Base-by-base conservation (phyloP, 2,888 invertebrate species). In the Ashinkailepas kermadecensis region DNA sequence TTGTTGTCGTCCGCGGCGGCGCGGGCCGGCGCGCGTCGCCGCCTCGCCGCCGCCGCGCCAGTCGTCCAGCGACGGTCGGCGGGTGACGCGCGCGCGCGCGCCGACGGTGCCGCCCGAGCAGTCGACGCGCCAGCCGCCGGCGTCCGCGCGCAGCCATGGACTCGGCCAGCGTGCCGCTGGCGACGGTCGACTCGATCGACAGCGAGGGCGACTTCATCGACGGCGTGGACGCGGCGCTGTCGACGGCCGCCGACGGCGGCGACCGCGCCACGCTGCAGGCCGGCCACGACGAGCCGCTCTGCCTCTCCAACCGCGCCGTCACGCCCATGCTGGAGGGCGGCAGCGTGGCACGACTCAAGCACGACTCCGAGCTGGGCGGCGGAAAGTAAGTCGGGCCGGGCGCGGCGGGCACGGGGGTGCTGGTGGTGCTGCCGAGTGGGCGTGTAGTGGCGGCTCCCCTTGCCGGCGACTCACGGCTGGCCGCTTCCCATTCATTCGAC, bases 111-210 rank as follows among this genome's bases (percentile, higher is more conserved):
- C 18, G 65, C 65, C 21, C 65, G 65, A 10, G 65, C 23, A 10
- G 65, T 3, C 23, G 65, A 23, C 23, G 65, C n/a, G 21, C n/a
- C 15, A n/a, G 65, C 65, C 57, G 54, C 78, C 10, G 21, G n/a
- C 23, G n/a, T 8, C 10, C 78, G 70, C 67, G n/a, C 13, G 59
- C 59, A 23, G 79, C 58, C 58, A 79, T 79, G 79, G 79, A 79
- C 21, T 58, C 79, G 57, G 79, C 79, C 25, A 59, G 59, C 21
- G 79, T 79, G 57, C 79, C 79, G 57, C 79, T 79, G 79, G 79
- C 79, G 13, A 79, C 79, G 23, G 79, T 79, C 13, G 79, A 79
- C 58, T 79, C 79, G 59, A 79, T 79, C 23, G 79, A 79, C 59
- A 79, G 79, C n/a, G 79, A 79, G 58, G 79, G 13, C 58, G 79